Percentiles rank a stretch among this genome's conserved stretches.
These are phyloP conservation scores for Triplophysa siluroides DNA, from an alignment of 2,113 vertebrate species.

Conservation along the genomic window DNA sequence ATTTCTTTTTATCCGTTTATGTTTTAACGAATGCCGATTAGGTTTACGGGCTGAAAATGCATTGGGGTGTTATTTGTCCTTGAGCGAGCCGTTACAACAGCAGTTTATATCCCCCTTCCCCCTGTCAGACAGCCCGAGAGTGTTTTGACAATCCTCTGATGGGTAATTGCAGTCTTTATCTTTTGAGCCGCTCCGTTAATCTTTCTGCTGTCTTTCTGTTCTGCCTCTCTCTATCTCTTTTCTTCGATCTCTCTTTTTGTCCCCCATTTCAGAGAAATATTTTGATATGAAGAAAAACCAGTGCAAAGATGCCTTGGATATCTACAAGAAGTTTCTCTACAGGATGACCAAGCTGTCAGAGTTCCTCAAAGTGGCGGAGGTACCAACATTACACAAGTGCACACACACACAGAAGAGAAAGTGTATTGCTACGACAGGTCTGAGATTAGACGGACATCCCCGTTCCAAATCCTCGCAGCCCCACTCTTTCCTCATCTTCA, in stretches of 20 bases:
- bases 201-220: background rate
- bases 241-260: background rate
- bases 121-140: constrained; percentile 5
- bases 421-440: background rate
- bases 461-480: background rate
- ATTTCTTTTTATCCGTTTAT: background rate
- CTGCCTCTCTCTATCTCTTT: constrained; percentile 6
- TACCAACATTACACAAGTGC: constrained; percentile 46
- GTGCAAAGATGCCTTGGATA: constrained; percentile 78
- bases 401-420: background rate
- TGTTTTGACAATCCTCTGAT: constrained; percentile 48
- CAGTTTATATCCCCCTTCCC: constrained; percentile 9
- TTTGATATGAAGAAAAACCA: constrained; percentile 81
- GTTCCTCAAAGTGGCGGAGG: constrained; percentile 80
- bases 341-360: constrained; percentile 79
- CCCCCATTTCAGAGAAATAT: constrained; percentile 71
- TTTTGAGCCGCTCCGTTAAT: constrained; percentile 24
- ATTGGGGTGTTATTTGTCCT: constrained; percentile 14
- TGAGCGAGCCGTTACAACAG: constrained; percentile 21
- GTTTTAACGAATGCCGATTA: background rate
- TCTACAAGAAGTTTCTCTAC: constrained; percentile 79
- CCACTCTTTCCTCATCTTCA: background rate
- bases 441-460: background rate
- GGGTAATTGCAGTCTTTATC: constrained; percentile 48
- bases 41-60: constrained; percentile 2